Evolutionary conservation across 2,888 invertebrate genomes (phyloP), one percentile per base, ranked within the genome.

Genomic region (Erynnis tages): DNA sequence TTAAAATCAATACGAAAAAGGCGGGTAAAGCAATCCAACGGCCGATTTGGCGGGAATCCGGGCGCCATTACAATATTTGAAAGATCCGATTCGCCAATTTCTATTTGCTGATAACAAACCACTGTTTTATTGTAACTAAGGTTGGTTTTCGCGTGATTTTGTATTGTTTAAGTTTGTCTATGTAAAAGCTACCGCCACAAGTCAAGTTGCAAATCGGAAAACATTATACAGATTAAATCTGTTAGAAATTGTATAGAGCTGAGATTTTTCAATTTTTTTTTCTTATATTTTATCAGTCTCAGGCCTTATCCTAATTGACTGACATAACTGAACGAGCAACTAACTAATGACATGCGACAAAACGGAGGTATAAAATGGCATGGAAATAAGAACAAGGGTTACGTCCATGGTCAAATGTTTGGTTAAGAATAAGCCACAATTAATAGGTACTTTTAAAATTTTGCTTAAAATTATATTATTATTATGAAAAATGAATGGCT

Each of bases 211-310:
- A 76, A 80, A 79, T 79, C 75, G 73, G 69, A 72, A 80, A 80
- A 78, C 82, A 80, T 81, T 80, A 79, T 72, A 79, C 72, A 78
- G 79, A 82, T 82, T 81, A 77, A 81, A 79, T 77, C 68, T 71
- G 59, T 41, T 44, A 14, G 58, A 67, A 73, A 56, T 44, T 58
- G 11, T 61, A 71, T 55, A 66, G 77, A 76, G 80, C 53, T 58
- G 55, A 5, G 2, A 1, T 19, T n/a, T 27, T 41, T 8, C 23
- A 2, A 16, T 11, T 21, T 38, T 38, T 21, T n/a, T n/a, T n/a
- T 3, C 21, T 21, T 5, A 21, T 3, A 34, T 34, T 34, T 13
- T 16, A 14, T 13, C 14, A 34, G 7, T n/a, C n/a, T n/a, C n/a
- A n/a, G n/a, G n/a, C n/a, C n/a, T n/a, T n/a, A n/a, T n/a, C n/a